Base-by-base conservation (phyloP, 2,888 invertebrate species). In the Syrista parreyssii region DNA sequence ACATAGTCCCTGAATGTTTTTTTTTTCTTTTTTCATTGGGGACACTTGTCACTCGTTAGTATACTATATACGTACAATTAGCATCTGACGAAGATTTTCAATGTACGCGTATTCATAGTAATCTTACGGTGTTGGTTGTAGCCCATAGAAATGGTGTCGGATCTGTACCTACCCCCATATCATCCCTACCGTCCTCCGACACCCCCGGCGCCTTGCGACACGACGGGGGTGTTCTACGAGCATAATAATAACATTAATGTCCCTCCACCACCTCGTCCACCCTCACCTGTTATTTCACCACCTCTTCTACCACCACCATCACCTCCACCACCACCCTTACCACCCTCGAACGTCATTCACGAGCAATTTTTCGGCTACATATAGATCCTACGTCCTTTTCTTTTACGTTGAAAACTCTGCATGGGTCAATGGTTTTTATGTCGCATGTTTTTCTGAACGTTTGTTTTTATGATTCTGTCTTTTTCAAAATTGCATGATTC, bases 111-210 rank as follows among this genome's bases (percentile, higher is more conserved):
- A 55, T 55, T 55, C 55, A 55, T 23, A 55, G 55, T 23, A 23
- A 55, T 55, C 55, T 55, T 55, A 55, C 32, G 71, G 71, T 88
- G 84, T 89, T 90, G 89, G 86, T 90, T 91, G 91, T 92, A 95
- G 95, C 95, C 94, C 92, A 93, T 94, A 93, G 95, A 95, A 93
- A 94, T 95, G 93, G 94, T 95, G 93, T 95, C 95, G 93, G 95
- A 95, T 92, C 93, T 95, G 91, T 95, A 94, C 92, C 94, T 95
- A 87, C 94, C 95, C 80, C 87, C 91, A 82, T 85, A 86, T 82
- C 85, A 89, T 90, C 89, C 92, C 91, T 93, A 83, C 92, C 92
- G 33, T 92, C 92, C 73, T 79, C 82, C 86, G 92, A 92, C 81
- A 91, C 86, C 89, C 82, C 80, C 82, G 35, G 82, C 81, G 76